These are phyloP conservation scores for Sebastiscus albofasciatus DNA, from an alignment of 2,797 vertebrate species.

Conservation along the genomic window DNA sequence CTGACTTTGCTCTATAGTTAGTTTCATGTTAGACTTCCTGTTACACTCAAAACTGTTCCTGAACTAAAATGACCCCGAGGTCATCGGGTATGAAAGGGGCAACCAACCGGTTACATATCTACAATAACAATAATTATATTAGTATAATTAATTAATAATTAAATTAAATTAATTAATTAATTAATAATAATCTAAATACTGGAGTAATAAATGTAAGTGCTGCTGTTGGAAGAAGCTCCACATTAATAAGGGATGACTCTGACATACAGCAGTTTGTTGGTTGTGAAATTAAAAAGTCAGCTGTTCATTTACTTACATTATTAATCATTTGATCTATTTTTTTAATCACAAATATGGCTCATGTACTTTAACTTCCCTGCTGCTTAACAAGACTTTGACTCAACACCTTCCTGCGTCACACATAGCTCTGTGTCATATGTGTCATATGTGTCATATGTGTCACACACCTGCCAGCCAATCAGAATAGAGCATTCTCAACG, in stretches of 20 bases:
- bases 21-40: neutral
- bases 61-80: neutral
- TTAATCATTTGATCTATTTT: neutral
- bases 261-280: neutral
- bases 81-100: neutral
- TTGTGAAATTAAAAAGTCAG: neutral
- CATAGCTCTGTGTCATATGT: neutral
- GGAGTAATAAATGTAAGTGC: rapidly evolving
- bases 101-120: neutral
- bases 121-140: neutral
- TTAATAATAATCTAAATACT: neutral
- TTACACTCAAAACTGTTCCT: neutral
- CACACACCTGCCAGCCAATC: neutral
- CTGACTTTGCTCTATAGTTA: too few relatives aligned
- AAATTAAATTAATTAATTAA: too few relatives aligned
- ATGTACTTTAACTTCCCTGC: neutral
- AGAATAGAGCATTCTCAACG: neutral
- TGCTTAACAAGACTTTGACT: neutral
- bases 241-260: neutral
- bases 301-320: neutral
- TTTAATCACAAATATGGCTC: neutral
- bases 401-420: neutral
- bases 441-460: neutral
- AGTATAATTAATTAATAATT: too few relatives aligned
- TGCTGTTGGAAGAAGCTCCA: neutral